A percentile compares a stretch with the other conserved stretches of the same genome.
Conservation (phyloP, 2,113 vertebrate species). For the Calypte anna region DNA sequence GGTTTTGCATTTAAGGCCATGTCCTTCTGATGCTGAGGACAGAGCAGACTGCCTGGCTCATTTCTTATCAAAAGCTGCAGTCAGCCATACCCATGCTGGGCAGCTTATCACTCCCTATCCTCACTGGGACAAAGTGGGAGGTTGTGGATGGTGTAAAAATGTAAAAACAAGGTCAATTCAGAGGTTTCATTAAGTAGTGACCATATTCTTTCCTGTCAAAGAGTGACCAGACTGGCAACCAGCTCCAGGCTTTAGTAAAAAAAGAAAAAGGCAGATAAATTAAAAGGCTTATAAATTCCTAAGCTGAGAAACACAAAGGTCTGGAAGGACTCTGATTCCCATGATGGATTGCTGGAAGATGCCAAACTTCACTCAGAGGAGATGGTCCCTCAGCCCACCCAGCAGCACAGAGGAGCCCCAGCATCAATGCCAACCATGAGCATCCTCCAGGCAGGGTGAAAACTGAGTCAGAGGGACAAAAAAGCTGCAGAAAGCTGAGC, state of each 20-base stretch:
- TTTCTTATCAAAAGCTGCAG: slow-evolving; percentile 6
- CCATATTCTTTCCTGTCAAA: slow-evolving; percentile 18
- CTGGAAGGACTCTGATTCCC: neutral
- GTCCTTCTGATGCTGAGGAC: neutral
- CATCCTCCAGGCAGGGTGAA: neutral
- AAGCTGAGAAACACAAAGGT: neutral
- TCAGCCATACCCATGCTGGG: accelerated
- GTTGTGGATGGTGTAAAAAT: neutral
- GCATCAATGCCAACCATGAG: neutral
- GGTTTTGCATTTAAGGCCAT: neutral
- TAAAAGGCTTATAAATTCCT: slow-evolving; percentile 28
- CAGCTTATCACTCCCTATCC: neutral
- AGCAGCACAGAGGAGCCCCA: neutral
- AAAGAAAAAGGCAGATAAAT: neutral
- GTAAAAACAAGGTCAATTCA: neutral
- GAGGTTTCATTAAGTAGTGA: slow-evolving; percentile 1
- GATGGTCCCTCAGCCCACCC: neutral
- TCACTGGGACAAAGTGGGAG: neutral
- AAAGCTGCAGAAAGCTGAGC: neutral
- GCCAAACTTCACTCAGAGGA: neutral
- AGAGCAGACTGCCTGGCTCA: neutral
- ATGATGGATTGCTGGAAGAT: neutral
- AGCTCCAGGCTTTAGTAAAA: neutral
- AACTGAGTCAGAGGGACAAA: neutral
- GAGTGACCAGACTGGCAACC: neutral